Conservation (phyloP, 1,140 invertebrate species). For the Tetragnatha versicolor region DNA sequence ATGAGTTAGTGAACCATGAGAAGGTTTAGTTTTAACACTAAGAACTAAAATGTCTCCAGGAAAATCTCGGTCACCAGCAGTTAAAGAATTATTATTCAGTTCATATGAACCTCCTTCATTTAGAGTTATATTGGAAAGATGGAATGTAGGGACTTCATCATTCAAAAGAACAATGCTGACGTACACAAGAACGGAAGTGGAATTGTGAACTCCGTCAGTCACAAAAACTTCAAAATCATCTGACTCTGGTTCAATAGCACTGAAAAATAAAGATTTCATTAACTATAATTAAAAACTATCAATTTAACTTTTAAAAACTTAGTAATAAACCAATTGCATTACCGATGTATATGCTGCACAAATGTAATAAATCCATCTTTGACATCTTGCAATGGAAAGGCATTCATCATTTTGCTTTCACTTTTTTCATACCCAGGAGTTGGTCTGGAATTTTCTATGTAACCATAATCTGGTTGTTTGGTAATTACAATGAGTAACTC, state of each 20-base stretch:
- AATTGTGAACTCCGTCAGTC: slow-evolving; percentile 50
- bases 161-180: slow-evolving; percentile 45
- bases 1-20: slow-evolving; percentile 32
- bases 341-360: slow-evolving; percentile 44
- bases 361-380: slow-evolving; percentile 44
- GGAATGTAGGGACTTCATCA: slow-evolving; percentile 48
- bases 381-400: slow-evolving; percentile 48
- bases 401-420: slow-evolving; percentile 18
- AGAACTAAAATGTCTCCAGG: slow-evolving; percentile 47
- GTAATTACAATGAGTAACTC: slow-evolving; percentile 60
- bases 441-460: slow-evolving; percentile 57
- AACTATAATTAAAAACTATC: neutral
- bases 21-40: slow-evolving; percentile 26
- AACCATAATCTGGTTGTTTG: slow-evolving; percentile 61
- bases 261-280: slow-evolving; percentile 14
- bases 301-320: neutral
- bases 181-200: slow-evolving; percentile 37
- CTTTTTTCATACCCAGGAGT: slow-evolving; percentile 36
- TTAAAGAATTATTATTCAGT: slow-evolving; percentile 30
- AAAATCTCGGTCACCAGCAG: slow-evolving; percentile 39
- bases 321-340: neutral
- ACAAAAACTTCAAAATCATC: slow-evolving; percentile 51
- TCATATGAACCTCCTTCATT: slow-evolving; percentile 19
- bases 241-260: slow-evolving; percentile 49
- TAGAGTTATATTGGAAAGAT: slow-evolving; percentile 36